Base-by-base conservation (phyloP, 2,888 invertebrate species). In the Drosophila greeni region DNA sequence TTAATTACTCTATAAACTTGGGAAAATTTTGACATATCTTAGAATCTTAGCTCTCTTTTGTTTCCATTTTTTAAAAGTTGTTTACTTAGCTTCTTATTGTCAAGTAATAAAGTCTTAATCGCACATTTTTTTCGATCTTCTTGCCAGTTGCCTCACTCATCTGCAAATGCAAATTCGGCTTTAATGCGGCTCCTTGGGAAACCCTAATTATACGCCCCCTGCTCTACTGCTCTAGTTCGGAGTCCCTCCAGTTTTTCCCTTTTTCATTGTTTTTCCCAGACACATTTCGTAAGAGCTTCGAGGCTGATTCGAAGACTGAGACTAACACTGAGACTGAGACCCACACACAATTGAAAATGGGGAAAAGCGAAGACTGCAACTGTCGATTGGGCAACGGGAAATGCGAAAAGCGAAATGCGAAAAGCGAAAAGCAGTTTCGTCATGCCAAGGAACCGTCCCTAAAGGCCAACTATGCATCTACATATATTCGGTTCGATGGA, bases 101-200 rank as follows among this genome's bases (percentile, higher is more conserved):
- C 3, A 0, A 9, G n/a, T 20, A 2, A 6, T 24, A 8, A 12
- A 18, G 24, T 26, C 40, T 33, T 39, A 57, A 55, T 1, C 23
- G 33, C 3, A 11, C 4, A 16, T 14, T 16, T 20, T 18, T 55
- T 58, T 16, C 24, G 16, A 29, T 9, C 18, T 45, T 34, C 23
- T 36, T 23, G 31, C 16, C 1, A 14, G 16, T 45, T 66, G 45
- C 42, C 20, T 26, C 37, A 20, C 33, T 26, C 43, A 18, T 55
- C 40, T 66, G 34, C 34, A 71, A 75, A 73, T 73, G 62, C 62
- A 76, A 62, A 59, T 47, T 18, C 8, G 7, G 7, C 51, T 24
- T 24, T 66, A 69, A 73, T 69, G 60, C 52, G 56, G 55, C 68
- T 83, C 77, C 82, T 80, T 79, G 84, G 66, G 78, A 79, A 84